Evolutionary conservation across 2,797 vertebrate species (phyloP).

Genomic region (Cheirogaleus major): DNA sequence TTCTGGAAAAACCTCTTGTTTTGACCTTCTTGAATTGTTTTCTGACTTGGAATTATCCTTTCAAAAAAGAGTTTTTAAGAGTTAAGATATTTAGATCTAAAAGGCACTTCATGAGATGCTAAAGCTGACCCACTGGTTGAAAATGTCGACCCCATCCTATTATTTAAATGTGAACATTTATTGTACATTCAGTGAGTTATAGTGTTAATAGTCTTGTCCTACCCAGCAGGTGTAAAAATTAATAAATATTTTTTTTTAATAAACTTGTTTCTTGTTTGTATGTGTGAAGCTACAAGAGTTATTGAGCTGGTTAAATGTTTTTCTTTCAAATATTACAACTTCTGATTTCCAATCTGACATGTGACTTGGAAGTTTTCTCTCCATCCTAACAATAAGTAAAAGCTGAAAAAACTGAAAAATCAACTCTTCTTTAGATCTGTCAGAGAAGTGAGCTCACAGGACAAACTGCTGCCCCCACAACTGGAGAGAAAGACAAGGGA

Average conservation of each 20-base stretch:
- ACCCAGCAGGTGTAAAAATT: conserved; percentile 76
- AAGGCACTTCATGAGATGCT: conserved; percentile 73
- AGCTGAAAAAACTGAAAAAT: not conserved
- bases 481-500: not conserved
- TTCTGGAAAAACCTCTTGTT: conserved; percentile 59
- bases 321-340: not conserved
- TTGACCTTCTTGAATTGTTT: conserved; percentile 72
- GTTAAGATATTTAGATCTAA: conserved; percentile 48
- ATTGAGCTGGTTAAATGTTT: not conserved
- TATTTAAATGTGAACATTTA: conserved; percentile 86
- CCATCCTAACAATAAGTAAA: not conserved
- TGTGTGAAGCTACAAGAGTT: conserved; percentile 34
- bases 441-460: not conserved
- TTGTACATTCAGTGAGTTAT: conserved; percentile 84
- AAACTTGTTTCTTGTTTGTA: conserved; percentile 59
- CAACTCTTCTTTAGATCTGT: not conserved
- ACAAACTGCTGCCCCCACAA: not conserved
- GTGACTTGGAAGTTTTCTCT: not conserved
- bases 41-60: conserved; percentile 70
- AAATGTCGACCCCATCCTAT: conserved; percentile 73
- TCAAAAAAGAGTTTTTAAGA: conserved; percentile 1
- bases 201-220: conserved; percentile 84
- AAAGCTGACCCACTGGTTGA: conserved; percentile 66
- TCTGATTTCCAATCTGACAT: not conserved
- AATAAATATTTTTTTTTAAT: conserved; percentile 84